Evolutionary conservation across 2,113 vertebrate genomes (phyloP).

Genomic region (Phalacrocorax aristotelis): DNA sequence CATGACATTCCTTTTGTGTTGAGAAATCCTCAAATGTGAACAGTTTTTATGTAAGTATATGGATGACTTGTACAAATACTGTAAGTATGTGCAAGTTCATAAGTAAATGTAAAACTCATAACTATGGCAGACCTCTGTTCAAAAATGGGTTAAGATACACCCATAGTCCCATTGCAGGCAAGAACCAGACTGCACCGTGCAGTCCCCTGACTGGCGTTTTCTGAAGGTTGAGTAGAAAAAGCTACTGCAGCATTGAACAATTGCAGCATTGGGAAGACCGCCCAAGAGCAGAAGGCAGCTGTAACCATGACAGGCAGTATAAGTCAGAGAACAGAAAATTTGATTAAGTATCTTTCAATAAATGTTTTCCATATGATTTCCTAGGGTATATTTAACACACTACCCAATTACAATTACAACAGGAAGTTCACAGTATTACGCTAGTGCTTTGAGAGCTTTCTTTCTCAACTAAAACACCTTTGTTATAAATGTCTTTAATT

Average conservation of each 20-base stretch:
- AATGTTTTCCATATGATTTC: not conserved
- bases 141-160: not conserved
- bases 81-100: rapidly evolving
- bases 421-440: not conserved
- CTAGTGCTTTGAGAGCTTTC: not conserved
- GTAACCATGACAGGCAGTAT: not conserved
- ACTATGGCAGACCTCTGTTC: not conserved
- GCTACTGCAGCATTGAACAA: not conserved
- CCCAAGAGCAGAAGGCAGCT: not conserved
- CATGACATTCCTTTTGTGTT: not conserved
- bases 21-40: not conserved
- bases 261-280: not conserved
- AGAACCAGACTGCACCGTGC: not conserved
- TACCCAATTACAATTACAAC: not conserved
- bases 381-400: slow-evolving; percentile 6
- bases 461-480: not conserved
- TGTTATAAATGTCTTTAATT: not conserved
- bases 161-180: not conserved
- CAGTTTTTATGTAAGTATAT: not conserved
- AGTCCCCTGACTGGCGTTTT: not conserved
- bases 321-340: not conserved
- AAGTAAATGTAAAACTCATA: not conserved
- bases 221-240: not conserved
- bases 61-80: not conserved
- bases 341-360: not conserved